Evolutionary conservation across 2,888 invertebrate genomes (phyloP), one percentile per base, ranked within the genome.

Genomic region (Cephus nigrinus): DNA sequence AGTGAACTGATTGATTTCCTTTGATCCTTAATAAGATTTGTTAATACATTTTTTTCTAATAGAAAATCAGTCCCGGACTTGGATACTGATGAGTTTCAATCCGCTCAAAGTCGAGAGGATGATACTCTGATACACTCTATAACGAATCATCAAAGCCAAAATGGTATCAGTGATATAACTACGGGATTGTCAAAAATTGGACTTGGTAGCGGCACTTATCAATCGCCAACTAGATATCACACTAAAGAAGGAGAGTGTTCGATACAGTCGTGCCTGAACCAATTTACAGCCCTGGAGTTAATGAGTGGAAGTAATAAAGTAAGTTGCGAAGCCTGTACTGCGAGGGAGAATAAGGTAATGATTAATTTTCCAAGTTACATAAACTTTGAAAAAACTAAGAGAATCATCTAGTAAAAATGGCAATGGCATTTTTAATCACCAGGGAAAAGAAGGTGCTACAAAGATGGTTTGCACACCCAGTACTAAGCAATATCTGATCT

Each of bases 271-370:
- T 98, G 98, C 90, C 94, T 99, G 76, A 96, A 96, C 88, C 97
- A 98, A 90, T 99, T 99, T 92, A 98, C 98, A 0, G 95, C 96
- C 0, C 94, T 97, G 30, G 99, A 99, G 90, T 92, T 98, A 32
- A 95, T 99, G 92, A 97, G 96, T 0, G 98, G 97, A 0, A 96
- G 95, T 90, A 99, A 99, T 91, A 97, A 97, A 92, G 98, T 99
- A 74, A 96, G 96, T 77, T 99, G 99, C 91, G 97, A 97, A 88
- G 94, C 95, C 73, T 99, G 99, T 92, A 97, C 97, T 0, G 94
- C 95, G 82, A 92, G 94, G n/a, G 93, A 94, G 81, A 95, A 95
- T 84, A 91, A 91, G 90, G 92, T 91, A 85, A 82, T 73, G 55
- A 55, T 55, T 55, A 9, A 9, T 23, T 55, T 55, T 2, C 23